A percentile compares a stretch with the other conserved stretches of the same genome.
phyloP scores from a whole-genome alignment of 2,113 vertebrate species.

The Capreolus pygargus region DNA sequence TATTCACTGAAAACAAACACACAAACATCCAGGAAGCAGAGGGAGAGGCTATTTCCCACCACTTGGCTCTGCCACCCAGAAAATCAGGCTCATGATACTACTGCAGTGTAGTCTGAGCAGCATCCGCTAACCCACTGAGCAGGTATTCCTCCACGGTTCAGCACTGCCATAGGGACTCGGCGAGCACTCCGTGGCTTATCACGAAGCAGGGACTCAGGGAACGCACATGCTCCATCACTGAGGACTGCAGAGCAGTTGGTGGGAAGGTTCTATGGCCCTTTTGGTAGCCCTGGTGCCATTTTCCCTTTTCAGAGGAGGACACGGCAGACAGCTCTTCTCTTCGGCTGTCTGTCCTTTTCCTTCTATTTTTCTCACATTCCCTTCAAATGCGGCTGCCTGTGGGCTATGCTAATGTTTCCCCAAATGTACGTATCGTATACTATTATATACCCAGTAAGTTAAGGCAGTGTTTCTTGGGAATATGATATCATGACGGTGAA shows the following conservation, averaged over 20 bases:
- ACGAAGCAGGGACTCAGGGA: background rate
- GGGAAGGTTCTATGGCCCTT: background rate
- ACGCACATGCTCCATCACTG: background rate
- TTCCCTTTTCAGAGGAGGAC: background rate
- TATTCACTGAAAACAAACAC: background rate
- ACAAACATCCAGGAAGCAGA: background rate
- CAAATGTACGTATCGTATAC: background rate
- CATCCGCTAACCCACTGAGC: background rate
- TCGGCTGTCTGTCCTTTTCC: background rate
- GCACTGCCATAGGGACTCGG: background rate
- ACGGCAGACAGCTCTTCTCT: background rate
- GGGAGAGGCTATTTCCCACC: background rate
- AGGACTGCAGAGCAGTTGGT: background rate
- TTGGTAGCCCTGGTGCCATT: background rate
- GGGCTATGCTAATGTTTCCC: background rate
- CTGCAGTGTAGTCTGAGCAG: background rate
- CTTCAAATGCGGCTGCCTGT: background rate
- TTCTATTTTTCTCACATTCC: background rate
- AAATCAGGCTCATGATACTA: background rate
- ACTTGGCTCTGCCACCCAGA: background rate
- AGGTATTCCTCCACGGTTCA: background rate
- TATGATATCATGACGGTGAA: background rate
- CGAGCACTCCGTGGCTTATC: background rate
- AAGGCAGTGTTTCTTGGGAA: background rate
- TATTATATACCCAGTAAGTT: background rate